Base-by-base conservation (phyloP, 2,888 invertebrate genomes). In the Orchestes rusci region DNA sequence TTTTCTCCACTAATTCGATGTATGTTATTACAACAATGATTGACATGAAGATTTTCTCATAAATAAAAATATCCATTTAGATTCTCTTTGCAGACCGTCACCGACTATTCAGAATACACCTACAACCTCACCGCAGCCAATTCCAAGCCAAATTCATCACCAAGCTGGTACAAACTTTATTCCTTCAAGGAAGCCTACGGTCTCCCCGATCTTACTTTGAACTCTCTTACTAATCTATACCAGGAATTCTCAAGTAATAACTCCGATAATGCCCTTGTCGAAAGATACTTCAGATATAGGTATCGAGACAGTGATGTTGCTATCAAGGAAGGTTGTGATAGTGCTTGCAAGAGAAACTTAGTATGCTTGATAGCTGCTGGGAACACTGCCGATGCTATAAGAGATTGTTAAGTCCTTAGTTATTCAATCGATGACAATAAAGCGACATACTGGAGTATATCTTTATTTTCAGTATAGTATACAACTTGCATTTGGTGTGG, bases 91-190 rank as follows among this genome's bases (percentile, higher is more conserved):
- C 38, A 53, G 53, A 46, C 42, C 19, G 53, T 55, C 2, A 33
- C 42, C 18, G 39, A 55, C 16, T 55, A 52, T 20, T 50, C 48
- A 10, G 43, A 52, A 38, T 89, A 79, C 71, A 79, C 77, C 10
- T 81, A 82, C 61, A 84, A 91, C 63, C 63, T 91, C 17, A 82
- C 82, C 0, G 73, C 74, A 60, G 85, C 88, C 0, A 88, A 87
- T 48, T 23, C 47, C 27, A 67, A 70, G 1, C 73, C 77, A 0
- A 58, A 71, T 2, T 53, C 68, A 27, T 64, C 70, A n/a, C 85
- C 87, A 0, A 67, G 69, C 8, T 89, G 89, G 88, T 77, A 73
- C 57, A 72, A 77, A 60, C 76, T 85, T 12, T 89, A 89, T 60
- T 74, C 79, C 16, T 82, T 88, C 55, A 79, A 74, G 56, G 73